Base-by-base conservation (phyloP, 37 sponge, comb jelly and placozoan species). In the Agelas oroides region DNA sequence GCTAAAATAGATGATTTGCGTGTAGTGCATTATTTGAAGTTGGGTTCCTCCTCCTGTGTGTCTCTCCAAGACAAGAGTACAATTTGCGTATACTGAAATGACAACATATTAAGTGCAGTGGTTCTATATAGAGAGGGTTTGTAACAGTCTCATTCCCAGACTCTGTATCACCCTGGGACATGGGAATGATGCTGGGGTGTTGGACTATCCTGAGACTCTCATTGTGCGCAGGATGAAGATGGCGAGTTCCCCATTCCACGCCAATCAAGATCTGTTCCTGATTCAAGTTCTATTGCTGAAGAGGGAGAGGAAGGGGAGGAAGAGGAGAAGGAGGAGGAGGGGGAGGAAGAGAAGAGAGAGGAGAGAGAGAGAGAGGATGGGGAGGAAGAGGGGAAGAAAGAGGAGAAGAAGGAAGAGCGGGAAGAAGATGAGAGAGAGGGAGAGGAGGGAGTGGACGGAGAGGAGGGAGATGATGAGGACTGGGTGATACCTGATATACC, bases 211-310 rank as follows among this genome's bases (percentile, higher is more conserved):
- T n/a, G n/a, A n/a, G n/a, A n/a, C n/a, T n/a, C n/a, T n/a, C n/a
- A n/a, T n/a, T n/a, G n/a, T n/a, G n/a, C n/a, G n/a, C 39, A 86
- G 87, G 79, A 84, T 53, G 38, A 23, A 17, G 13, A 65, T 23
- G 85, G 85, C 5, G 54, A 73, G 38, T 83, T 73, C 67, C 37
- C 46, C 27, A 53, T 83, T 21, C 84, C 84, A 18, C 58, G 32
- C 21, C 33, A 23, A 0, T 73, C 28, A 64, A 23, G 35, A 28
- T 46, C 46, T 12, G 46, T 8, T 46, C 46, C 46, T 62, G 64
- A 27, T 62, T 24, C 28, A 2, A 62, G 27, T 11, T 68, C 20
- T 2, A 19, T 68, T 19, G 3, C 28, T 68, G 35, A 39, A 24
- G 76, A 57, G 25, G 33, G 21, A 33, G 64, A 77, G 64, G 63